Conservation (phyloP, 2,888 invertebrate genomes). For the Mylabris sibirica region DNA sequence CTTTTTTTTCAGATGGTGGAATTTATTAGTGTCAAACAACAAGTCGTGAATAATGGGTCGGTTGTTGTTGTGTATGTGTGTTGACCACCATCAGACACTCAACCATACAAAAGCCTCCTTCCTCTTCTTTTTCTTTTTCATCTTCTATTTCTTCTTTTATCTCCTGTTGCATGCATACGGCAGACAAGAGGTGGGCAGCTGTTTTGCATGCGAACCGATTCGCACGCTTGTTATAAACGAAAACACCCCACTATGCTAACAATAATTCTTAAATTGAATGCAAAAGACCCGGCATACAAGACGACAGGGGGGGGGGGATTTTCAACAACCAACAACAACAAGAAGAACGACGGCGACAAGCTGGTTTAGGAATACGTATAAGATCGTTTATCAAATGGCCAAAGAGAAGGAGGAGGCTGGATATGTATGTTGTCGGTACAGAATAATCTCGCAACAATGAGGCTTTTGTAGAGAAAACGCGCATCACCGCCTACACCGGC, state of each 20-base stretch:
- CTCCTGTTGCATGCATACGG: too few relatives aligned
- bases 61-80: slow-evolving; percentile 31
- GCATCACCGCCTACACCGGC: slow-evolving; percentile 1
- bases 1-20: neutral
- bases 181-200: slow-evolving; percentile 32
- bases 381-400: slow-evolving; percentile 8
- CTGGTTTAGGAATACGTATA: neutral
- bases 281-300: neutral
- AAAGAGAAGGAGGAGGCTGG: slow-evolving; percentile 2
- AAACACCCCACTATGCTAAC: slow-evolving; percentile 14
- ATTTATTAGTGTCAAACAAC: slow-evolving; percentile 33
- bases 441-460: neutral
- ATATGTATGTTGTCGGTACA: neutral
- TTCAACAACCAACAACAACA: too few relatives aligned
- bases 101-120: slow-evolving; percentile 26
- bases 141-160: too few relatives aligned
- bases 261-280: neutral
- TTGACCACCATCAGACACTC: slow-evolving; percentile 31
- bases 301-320: neutral
- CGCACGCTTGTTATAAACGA: slow-evolving; percentile 38
- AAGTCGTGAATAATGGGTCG: slow-evolving; percentile 36
- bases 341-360: too few relatives aligned
- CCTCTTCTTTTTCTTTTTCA: neutral
- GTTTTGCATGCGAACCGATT: slow-evolving; percentile 47
- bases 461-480: slow-evolving; percentile 1